These are phyloP conservation scores for Neogale vison DNA, from an alignment of 2,113 vertebrate genomes.

Conservation along the genomic window DNA sequence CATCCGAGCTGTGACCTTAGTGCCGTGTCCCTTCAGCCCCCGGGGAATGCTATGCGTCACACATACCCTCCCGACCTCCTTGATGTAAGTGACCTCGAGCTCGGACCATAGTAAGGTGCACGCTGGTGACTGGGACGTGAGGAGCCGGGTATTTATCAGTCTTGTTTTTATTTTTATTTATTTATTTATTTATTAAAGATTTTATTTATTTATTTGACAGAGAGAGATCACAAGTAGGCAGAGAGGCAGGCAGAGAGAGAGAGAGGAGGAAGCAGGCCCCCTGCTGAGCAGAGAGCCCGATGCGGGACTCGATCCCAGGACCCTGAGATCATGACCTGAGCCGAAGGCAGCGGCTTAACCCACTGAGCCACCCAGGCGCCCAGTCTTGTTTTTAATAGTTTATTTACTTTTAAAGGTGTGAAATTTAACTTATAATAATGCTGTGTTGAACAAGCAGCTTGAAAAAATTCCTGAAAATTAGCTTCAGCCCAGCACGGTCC, in stretches of 20 bases:
- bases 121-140: rapidly evolving
- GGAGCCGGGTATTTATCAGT: rapidly evolving
- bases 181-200: too few species aligned
- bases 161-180: too few species aligned
- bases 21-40: rapidly evolving
- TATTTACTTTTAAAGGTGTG: background rate
- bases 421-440: background rate
- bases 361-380: too few species aligned
- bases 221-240: too few species aligned
- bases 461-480: background rate
- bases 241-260: too few species aligned
- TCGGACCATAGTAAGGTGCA: rapidly evolving
- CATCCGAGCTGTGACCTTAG: rapidly evolving
- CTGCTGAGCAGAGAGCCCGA: too few species aligned
- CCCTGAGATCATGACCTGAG: too few species aligned
- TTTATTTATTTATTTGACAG: too few species aligned
- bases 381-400: too few species aligned
- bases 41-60: rapidly evolving
- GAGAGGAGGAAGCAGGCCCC: too few species aligned
- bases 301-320: too few species aligned
- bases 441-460: background rate
- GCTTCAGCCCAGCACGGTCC: background rate
- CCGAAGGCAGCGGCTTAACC: too few species aligned
- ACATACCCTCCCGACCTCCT: background rate
- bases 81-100: rapidly evolving